These are phyloP conservation scores for Paramuricea clavata DNA, from an alignment of 92 coral and sea anemone genomes.

Conservation along the genomic window DNA sequence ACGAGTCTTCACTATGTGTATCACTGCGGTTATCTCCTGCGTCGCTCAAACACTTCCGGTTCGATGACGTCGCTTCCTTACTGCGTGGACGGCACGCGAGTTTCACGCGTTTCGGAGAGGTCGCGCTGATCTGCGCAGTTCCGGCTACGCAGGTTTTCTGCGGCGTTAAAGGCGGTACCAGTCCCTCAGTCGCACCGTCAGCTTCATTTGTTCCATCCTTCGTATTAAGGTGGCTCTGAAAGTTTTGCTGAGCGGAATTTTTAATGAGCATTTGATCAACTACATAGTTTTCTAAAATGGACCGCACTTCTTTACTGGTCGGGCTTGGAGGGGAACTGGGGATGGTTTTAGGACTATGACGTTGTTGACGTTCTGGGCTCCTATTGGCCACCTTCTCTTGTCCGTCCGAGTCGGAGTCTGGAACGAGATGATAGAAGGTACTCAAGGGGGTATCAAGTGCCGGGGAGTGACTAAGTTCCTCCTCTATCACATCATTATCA, in stretches of 20 bases:
- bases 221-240: conserved; percentile 33
- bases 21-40: conserved; percentile 40
- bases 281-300: conserved; percentile 84
- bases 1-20: conserved; percentile 51
- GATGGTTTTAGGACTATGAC: conserved; percentile 12
- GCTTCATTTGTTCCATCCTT: neutral
- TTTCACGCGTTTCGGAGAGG: conserved; percentile 44
- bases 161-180: conserved; percentile 38
- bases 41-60: conserved; percentile 34
- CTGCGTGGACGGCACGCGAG: conserved; percentile 9
- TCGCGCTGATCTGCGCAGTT: conserved; percentile 56
- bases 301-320: conserved; percentile 77
- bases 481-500: conserved; percentile 49
- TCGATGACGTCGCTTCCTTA: neutral
- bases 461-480: conserved; percentile 82
- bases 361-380: neutral
- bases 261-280: conserved; percentile 84
- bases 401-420: conserved; percentile 45
- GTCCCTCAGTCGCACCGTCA: conserved; percentile 29
- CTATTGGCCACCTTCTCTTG: neutral
- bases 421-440: conserved; percentile 93
- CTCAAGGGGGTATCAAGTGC: conserved; percentile 95
- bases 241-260: conserved; percentile 26
- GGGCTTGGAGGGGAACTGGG: conserved; percentile 89
- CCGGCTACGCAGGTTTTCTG: conserved; percentile 39